Evolutionary conservation across 2,888 invertebrate species (phyloP).

Genomic region (Caenorhabditis japonica): DNA sequence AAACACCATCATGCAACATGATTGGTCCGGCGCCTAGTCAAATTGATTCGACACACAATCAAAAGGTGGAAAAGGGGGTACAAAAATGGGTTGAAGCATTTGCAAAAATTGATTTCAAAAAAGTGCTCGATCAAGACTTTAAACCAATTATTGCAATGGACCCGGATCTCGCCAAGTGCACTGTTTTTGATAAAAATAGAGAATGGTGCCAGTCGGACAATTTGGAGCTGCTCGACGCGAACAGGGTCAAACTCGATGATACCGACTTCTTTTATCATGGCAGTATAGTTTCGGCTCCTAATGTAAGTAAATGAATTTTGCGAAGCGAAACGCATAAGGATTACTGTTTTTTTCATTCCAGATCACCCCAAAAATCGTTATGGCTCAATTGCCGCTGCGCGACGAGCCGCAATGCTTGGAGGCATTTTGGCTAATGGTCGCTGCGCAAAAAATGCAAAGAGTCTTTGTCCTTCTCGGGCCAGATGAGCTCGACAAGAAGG

Average conservation of each 20-base stretch:
- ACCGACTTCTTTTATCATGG: constrained; percentile 34
- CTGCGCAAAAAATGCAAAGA: constrained; percentile 29
- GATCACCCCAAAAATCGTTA: constrained; percentile 5
- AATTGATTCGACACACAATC: not conserved
- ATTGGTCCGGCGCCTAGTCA: too few relatives aligned
- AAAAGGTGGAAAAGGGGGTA: constrained; percentile 12
- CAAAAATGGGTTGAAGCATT: constrained; percentile 29
- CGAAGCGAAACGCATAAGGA: too few relatives aligned
- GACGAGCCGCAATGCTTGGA: constrained; percentile 13
- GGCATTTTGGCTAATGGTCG: constrained; percentile 30
- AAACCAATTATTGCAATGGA: constrained; percentile 1
- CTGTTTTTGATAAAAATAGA: constrained; percentile 14
- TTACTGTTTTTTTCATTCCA: constrained; percentile 3
- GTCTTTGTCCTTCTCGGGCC: constrained; percentile 8
- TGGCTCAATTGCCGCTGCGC: constrained; percentile 23
- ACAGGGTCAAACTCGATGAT: constrained; percentile 20
- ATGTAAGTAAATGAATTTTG: not conserved
- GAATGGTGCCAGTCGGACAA: constrained; percentile 27
- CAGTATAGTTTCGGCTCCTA: constrained; percentile 6
- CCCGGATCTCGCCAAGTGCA: constrained; percentile 19
- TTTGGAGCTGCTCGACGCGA: constrained; percentile 21
- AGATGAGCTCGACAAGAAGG: constrained; percentile 19
- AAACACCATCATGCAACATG: too few relatives aligned
- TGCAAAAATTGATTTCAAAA: constrained; percentile 18
- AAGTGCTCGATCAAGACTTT: constrained; percentile 5